Evolutionary conservation across 2,888 invertebrate species (phyloP), one percentile per base, ranked within the genome.

Genomic region (Gryllus longicercus): DNA sequence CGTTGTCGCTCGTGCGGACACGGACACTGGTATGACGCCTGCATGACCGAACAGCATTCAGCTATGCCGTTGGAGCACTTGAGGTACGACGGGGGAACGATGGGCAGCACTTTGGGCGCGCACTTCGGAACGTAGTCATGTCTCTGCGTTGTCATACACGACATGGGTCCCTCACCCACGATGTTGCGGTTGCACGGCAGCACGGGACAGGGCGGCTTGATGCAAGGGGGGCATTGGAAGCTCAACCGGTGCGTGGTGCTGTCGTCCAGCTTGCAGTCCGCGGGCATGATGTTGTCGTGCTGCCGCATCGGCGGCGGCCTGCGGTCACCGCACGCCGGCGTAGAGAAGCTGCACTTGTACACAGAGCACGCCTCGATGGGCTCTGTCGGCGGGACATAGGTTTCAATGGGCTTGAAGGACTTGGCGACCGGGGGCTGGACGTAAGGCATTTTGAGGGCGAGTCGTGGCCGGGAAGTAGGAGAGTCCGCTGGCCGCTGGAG

Each of bases 131-230:
- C 50, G 50, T 77, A 77, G n/a, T 77, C 77, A 14, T 77, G 77
- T 18, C 77, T 49, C 18, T 50, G 14, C 21, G 77, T 77, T 16
- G 77, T 77, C 50, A 77, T 10, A 16, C 50, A 77, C 51, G 25
- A 49, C 50, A 77, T 50, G 8, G 77, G 77, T 49, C 77, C 77
- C n/a, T 77, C 77, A 2, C 77, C 77, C 12, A 77, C 14, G 16
- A 77, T 18, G n/a, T 49, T n/a, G 8, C 77, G 14, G 8, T 50
- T 21, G 16, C 49, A 38, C 10, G 77, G 77, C 14, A 77, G 16
- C 18, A 77, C 49, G 10, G 77, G 50, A n/a, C n/a, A 18, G 14
- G 77, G 18, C 18, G 49, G 49, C n/a, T 11, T n/a, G 16, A 63
- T n/a, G n/a, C 63, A 63, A 3, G 63, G 63, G n/a, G 63, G 63